Conservation (phyloP, 2,113 vertebrate genomes). For the Epinephelus cyanopodus region DNA sequence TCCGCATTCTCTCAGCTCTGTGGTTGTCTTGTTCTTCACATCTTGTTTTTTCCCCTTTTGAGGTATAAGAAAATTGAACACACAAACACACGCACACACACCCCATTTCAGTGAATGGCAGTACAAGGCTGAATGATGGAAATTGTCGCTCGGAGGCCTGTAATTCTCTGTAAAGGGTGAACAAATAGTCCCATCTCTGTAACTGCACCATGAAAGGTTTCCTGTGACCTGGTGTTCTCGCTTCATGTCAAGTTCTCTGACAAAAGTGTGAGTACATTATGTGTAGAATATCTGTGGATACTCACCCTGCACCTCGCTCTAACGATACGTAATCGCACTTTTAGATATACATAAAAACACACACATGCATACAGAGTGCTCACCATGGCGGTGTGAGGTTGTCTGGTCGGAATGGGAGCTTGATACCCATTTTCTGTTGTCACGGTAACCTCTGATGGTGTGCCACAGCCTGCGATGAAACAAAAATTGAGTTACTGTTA, state of each 20-base stretch:
- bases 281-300: neutral
- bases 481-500: slow-evolving; percentile 27
- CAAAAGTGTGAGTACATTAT: neutral
- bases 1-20: neutral
- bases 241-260: neutral
- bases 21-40: neutral
- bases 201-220: neutral
- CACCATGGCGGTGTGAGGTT: slow-evolving; percentile 69
- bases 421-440: slow-evolving; percentile 67
- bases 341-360: neutral
- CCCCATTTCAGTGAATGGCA: too few relatives aligned
- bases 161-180: neutral
- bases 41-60: too few relatives aligned
- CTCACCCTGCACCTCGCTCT: neutral
- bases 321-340: neutral
- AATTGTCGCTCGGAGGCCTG: neutral
- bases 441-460: slow-evolving; percentile 42
- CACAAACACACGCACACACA: neutral
- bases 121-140: neutral
- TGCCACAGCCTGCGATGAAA: slow-evolving; percentile 55
- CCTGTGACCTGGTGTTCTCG: too few relatives aligned
- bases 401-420: slow-evolving; percentile 39
- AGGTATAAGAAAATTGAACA: too few relatives aligned
- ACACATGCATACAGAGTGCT: slow-evolving; percentile 47
- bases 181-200: neutral